phyloP scores from a whole-genome alignment of 1,140 invertebrate species.

The Physella acuta region DNA sequence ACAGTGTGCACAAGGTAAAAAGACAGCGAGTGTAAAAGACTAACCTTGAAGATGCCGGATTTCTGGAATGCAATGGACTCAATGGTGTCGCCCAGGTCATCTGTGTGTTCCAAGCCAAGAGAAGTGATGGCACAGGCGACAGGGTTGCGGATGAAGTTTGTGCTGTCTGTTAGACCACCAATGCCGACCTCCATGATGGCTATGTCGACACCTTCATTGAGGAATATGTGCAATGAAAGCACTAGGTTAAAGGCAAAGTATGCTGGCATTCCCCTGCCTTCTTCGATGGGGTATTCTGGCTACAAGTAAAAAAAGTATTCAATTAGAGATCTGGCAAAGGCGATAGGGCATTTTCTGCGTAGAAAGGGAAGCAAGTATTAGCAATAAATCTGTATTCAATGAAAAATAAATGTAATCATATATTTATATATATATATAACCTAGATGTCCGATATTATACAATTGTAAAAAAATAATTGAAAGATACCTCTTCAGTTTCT shows the following conservation, averaged over 20 bases:
- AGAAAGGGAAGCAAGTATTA: too few species aligned
- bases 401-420: not conserved
- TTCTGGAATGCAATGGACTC: slow-evolving; percentile 92
- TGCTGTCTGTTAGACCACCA: slow-evolving; percentile 91
- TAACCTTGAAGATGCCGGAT: slow-evolving; percentile 88
- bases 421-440: not conserved
- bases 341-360: too few species aligned
- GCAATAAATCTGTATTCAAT: not conserved
- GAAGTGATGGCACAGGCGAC: slow-evolving; percentile 87
- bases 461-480: not conserved
- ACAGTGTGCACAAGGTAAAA: too few species aligned
- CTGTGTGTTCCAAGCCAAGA: slow-evolving; percentile 84
- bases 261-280: slow-evolving; percentile 71
- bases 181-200: slow-evolving; percentile 96
- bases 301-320: not conserved
- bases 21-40: too few species aligned
- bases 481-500: slow-evolving; percentile 28
- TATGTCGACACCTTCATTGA: slow-evolving; percentile 81
- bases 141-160: slow-evolving; percentile 75
- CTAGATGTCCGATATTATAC: not conserved
- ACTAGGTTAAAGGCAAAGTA: slow-evolving; percentile 95
- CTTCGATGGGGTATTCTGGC: not conserved
- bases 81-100: slow-evolving; percentile 80
- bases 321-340: too few species aligned
- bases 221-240: slow-evolving; percentile 86